phyloP scores from a whole-genome alignment of 2,888 invertebrate species.

The Cylloceria caligata region DNA sequence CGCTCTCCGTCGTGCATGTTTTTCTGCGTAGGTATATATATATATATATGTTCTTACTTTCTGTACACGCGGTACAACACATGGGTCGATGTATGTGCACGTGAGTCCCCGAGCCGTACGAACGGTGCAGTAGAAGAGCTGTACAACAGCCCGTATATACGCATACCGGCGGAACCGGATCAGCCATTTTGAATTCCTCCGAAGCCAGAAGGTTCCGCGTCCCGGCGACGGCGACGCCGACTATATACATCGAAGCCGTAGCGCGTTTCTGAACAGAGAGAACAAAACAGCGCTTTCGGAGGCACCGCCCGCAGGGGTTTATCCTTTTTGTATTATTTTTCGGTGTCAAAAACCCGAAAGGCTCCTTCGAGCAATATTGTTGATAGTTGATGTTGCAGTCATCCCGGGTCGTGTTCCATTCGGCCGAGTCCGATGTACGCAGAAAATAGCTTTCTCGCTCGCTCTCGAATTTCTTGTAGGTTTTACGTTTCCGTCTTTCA shows the following conservation, averaged over 20 bases:
- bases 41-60: background rate
- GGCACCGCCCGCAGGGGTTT: conserved; percentile 36
- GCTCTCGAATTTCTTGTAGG: conserved; percentile 32
- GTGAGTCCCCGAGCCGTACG: conserved; percentile 4
- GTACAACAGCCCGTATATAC: conserved; percentile 29
- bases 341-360: conserved; percentile 77
- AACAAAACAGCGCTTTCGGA: conserved; percentile 34
- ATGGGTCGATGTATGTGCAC: background rate
- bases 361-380: conserved; percentile 79
- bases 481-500: conserved; percentile 47
- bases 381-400: conserved; percentile 83
- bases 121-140: background rate
- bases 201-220: conserved; percentile 67
- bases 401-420: conserved; percentile 52
- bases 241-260: too few relatives aligned
- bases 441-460: conserved; percentile 21
- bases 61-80: background rate
- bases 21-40: conserved; percentile 20
- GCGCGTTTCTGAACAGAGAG: too few relatives aligned
- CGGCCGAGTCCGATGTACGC: background rate
- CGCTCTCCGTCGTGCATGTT: conserved; percentile 55
- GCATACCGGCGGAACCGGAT: conserved; percentile 64
- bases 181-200: conserved; percentile 84
- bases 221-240: conserved; percentile 50
- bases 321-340: conserved; percentile 75